Base-by-base conservation (phyloP, 2,888 invertebrate species). In the Archips crataeganus region DNA sequence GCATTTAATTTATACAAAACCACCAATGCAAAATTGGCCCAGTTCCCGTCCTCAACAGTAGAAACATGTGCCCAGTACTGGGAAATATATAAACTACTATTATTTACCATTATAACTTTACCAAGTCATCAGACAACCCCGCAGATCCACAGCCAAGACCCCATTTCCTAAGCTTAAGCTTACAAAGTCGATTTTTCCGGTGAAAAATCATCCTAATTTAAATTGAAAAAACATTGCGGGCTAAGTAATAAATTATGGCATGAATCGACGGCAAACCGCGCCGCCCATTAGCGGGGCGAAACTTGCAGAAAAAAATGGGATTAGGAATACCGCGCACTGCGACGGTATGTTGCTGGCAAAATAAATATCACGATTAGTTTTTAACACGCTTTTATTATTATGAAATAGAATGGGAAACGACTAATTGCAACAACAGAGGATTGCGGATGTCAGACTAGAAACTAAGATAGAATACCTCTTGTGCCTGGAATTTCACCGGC, bases 231-330 rank as follows among this genome's bases (percentile, higher is more conserved):
- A 74, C 74, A 74, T 79, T 63, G 67, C 57, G 63, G 72, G 63
- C 66, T 72, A 69, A 71, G 71, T 76, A 74, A 75, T 76, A 80
- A 84, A 85, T 86, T 87, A 85, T 82, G 81, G 79, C 80, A 83
- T 80, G 85, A 90, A 89, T 88, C 85, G 89, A 87, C 84, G 84
- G 81, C 82, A 77, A 77, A 80, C 84, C 82, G 81, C 82, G 80
- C 81, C 82, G 76, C 79, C 91, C 92, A 92, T 93, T 92, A 93
- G 86, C 84, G 84, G 77, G 78, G 80, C 83, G 84, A 85, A 89
- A 86, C 80, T 85, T 82, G 72, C 73, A 82, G 81, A 84, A 89
- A 91, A 23, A 90, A 89, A 87, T 81, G 79, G 81, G 57, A 36
- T 77, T 74, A 82, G 51, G 79, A 45, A 13, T 75, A 65, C 51